Evolutionary conservation across 2,797 vertebrate genomes (phyloP).

Genomic region (Silurus aristotelis): DNA sequence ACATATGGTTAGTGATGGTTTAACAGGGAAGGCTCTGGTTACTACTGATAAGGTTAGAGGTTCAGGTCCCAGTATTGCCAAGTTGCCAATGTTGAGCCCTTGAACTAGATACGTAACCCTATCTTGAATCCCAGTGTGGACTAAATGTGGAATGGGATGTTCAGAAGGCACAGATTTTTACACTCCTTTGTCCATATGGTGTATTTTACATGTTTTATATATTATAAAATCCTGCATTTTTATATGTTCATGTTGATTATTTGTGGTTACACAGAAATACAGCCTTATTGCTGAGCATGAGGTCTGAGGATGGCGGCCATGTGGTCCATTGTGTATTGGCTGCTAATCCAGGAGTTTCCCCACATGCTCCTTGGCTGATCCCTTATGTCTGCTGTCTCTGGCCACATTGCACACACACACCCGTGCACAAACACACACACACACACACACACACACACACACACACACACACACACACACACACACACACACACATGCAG

Average conservation of each 20-base stretch:
- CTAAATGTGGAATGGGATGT: no score
- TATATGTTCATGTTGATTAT: not conserved
- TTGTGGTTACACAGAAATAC: not conserved
- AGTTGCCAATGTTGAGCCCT: no score
- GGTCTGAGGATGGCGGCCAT: constrained; percentile 24
- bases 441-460: constrained; percentile 11
- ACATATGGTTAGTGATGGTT: no score
- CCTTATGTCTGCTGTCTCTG: constrained; percentile 72
- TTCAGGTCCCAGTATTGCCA: no score
- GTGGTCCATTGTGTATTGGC: constrained; percentile 56
- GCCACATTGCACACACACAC: constrained; percentile 26
- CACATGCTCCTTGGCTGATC: constrained; percentile 69
- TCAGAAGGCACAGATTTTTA: no score
- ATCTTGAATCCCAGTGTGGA: no score
- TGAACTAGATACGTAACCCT: no score
- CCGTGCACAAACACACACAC: constrained; percentile 14
- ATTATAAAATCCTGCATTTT: not conserved
- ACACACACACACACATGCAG: constrained; percentile 18
- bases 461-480: constrained; percentile 19
- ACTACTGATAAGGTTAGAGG: no score
- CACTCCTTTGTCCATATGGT: no score
- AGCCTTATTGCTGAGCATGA: not conserved
- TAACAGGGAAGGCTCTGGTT: no score
- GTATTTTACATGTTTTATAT: not conserved
- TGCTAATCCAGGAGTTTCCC: constrained; percentile 70